Evolutionary conservation across 2,888 invertebrate species (phyloP).

Genomic region (Drepana falcataria): DNA sequence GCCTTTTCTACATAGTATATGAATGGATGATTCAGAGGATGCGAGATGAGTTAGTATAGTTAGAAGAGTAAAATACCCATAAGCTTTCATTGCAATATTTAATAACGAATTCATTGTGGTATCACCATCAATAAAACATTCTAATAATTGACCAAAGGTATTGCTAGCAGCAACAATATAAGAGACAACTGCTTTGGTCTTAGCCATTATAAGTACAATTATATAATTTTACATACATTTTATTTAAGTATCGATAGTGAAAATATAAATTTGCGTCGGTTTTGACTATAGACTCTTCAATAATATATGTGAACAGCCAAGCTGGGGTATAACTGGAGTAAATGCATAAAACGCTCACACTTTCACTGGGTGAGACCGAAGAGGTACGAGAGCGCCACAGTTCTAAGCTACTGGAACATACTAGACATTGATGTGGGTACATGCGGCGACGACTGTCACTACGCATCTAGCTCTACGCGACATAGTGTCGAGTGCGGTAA

Average conservation of each 20-base stretch:
- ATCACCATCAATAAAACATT: slow-evolving; percentile 62
- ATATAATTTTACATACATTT: slow-evolving; percentile 41
- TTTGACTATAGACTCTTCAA: slow-evolving; percentile 38
- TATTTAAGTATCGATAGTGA: slow-evolving; percentile 26
- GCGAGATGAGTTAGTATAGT: slow-evolving; percentile 21
- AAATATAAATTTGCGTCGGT: slow-evolving; percentile 39
- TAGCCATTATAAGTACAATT: slow-evolving; percentile 64
- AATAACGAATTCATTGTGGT: slow-evolving; percentile 55
- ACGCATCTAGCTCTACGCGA: slow-evolving; percentile 63
- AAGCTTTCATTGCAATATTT: slow-evolving; percentile 45
- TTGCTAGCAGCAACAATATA: slow-evolving; percentile 70
- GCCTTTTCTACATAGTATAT: slow-evolving; percentile 5
- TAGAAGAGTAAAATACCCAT: slow-evolving; percentile 53
- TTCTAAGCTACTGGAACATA: slow-evolving; percentile 60
- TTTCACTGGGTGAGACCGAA: slow-evolving; percentile 47
- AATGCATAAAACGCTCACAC: slow-evolving; percentile 49
- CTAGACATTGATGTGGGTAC: slow-evolving; percentile 62
- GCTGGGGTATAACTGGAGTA: slow-evolving; percentile 52
- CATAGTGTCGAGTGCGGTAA: slow-evolving; percentile 54
- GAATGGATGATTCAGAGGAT: slow-evolving; percentile 10
- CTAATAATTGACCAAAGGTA: slow-evolving; percentile 78
- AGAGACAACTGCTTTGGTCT: slow-evolving; percentile 68
- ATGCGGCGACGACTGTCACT: slow-evolving; percentile 47
- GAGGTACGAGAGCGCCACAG: slow-evolving; percentile 30
- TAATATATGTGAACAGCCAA: slow-evolving; percentile 51